Evolutionary conservation across 2,113 vertebrate species (phyloP).

Genomic region (Sialia sialis): DNA sequence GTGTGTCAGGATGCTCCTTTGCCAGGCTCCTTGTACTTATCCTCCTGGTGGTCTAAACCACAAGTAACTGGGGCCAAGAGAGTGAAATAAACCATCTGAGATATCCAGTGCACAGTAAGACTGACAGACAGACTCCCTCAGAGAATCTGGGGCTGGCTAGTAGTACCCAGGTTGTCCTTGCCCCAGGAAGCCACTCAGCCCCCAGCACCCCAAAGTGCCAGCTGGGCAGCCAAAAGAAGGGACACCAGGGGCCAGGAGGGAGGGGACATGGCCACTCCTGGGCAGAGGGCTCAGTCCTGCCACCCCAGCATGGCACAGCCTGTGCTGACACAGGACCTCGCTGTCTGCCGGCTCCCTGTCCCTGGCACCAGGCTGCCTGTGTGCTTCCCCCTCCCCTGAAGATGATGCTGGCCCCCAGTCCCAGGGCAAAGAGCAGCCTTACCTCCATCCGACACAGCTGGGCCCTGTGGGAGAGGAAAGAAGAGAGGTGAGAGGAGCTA

Average conservation of each 20-base stretch:
- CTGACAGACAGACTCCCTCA: background rate
- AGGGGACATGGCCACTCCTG: background rate
- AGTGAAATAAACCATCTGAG: background rate
- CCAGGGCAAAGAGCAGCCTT: conserved; percentile 31
- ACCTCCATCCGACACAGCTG: conserved; percentile 77
- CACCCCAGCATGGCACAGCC: background rate
- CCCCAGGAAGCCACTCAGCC: background rate
- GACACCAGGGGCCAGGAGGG: rapidly evolving
- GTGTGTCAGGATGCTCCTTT: background rate
- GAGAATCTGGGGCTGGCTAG: background rate
- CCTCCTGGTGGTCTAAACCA: background rate
- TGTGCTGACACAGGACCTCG: background rate
- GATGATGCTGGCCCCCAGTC: background rate
- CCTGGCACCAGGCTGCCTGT: background rate
- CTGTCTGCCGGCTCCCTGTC: background rate
- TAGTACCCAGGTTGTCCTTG: background rate
- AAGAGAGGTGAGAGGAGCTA: conserved; percentile 33
- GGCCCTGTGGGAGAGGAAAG: conserved; percentile 64
- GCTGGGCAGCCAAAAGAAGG: background rate
- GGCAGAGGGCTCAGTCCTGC: background rate
- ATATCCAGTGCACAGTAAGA: background rate
- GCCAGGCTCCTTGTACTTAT: background rate
- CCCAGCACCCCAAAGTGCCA: background rate
- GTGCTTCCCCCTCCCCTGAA: background rate
- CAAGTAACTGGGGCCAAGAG: rapidly evolving